These are phyloP conservation scores for Andricus quercusramuli DNA, from an alignment of 2,888 invertebrate species.

Conservation along the genomic window DNA sequence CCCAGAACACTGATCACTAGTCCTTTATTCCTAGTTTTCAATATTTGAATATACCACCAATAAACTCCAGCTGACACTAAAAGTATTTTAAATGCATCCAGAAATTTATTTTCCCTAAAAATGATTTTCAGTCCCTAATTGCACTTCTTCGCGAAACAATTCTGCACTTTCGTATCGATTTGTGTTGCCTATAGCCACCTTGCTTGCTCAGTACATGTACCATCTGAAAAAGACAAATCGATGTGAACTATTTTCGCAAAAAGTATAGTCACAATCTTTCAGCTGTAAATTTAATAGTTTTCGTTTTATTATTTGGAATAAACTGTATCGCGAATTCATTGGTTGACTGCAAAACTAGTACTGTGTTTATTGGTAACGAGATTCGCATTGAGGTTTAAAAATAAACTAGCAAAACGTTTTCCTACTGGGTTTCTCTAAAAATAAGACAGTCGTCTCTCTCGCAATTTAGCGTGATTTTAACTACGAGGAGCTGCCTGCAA, in stretches of 20 bases:
- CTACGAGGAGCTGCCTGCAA: conserved; percentile 10
- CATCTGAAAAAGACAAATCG: neutral
- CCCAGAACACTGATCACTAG: neutral
- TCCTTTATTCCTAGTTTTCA: neutral
- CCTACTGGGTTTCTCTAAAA: conserved; percentile 40
- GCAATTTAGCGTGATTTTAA: conserved; percentile 29
- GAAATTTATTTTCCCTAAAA: neutral
- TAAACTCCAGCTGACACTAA: neutral
- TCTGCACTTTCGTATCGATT: conserved; percentile 22
- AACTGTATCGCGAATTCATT: neutral
- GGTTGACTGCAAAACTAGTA: neutral
- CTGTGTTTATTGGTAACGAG: conserved; percentile 20
- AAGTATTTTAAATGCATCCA: neutral
- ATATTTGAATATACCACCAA: neutral
- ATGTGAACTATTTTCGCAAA: conserved; percentile 8
- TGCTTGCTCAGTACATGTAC: conserved; percentile 7
- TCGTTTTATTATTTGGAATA: neutral
- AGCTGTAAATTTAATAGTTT: neutral
- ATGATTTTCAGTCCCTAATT: neutral
- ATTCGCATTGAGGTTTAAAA: conserved; percentile 46
- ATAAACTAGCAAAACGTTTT: conserved; percentile 46
- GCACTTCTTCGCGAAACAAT: conserved; percentile 7
- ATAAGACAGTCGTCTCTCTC: conserved; percentile 33
- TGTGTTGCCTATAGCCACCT: conserved; percentile 15
- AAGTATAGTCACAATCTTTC: neutral